These are phyloP conservation scores for Platysteira castanea DNA, from an alignment of 2,113 vertebrate species.

Conservation along the genomic window DNA sequence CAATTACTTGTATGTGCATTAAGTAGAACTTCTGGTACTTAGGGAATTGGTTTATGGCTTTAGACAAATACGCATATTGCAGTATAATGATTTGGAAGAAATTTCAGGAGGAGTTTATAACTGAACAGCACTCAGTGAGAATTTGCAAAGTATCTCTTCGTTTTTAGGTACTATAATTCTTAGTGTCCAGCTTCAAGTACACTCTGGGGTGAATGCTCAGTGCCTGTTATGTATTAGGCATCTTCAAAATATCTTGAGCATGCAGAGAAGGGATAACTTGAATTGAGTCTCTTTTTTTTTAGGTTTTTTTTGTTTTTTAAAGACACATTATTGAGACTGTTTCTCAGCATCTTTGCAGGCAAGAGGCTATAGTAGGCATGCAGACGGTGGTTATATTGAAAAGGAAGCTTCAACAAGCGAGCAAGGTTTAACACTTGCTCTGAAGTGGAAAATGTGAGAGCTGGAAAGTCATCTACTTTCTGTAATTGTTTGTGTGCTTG, in stretches of 20 bases:
- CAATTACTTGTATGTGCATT: neutral
- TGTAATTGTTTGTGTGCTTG: neutral
- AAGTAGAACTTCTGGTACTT: neutral
- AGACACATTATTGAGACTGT: neutral
- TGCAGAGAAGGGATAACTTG: neutral
- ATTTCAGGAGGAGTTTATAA: neutral
- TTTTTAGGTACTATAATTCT: neutral
- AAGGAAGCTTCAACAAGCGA: neutral
- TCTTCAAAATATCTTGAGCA: neutral
- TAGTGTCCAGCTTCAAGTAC: neutral
- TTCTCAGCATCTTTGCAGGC: neutral
- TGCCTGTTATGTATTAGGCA: neutral
- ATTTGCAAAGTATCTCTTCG: neutral
- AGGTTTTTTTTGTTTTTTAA: neutral
- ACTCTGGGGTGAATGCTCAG: neutral
- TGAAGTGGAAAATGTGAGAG: neutral
- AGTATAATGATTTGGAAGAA: neutral
- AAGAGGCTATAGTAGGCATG: neutral
- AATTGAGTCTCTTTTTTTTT: neutral
- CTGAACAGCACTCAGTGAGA: rapidly evolving
- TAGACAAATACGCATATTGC: neutral
- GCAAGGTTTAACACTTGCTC: neutral
- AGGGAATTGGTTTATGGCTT: neutral
- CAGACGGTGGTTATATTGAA: neutral
- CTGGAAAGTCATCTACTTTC: neutral